A percentile compares a stretch with the other conserved stretches of the same genome.
These are phyloP conservation scores for Anguilla obscura DNA, from an alignment of 2,797 vertebrate genomes.

Conservation along the genomic window DNA sequence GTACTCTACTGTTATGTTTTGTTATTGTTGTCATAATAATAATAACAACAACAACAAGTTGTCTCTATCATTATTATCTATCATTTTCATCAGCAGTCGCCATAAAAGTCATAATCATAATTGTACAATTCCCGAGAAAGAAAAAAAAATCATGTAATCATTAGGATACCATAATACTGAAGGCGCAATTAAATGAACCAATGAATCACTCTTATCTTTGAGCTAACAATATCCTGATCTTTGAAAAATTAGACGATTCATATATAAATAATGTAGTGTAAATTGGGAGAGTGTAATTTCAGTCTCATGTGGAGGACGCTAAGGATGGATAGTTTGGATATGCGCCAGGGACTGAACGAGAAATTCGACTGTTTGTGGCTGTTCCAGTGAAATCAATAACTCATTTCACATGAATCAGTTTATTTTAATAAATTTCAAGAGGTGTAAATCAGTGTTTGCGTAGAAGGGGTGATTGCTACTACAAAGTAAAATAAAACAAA, in stretches of 20 bases:
- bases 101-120: not conserved
- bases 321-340: conserved; percentile 11
- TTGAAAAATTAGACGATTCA: conserved; percentile 11
- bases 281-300: conserved; percentile 50
- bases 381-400: conserved; percentile 4
- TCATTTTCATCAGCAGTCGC: too few species aligned
- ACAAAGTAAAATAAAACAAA: conserved; percentile 29
- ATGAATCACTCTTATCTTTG: not conserved
- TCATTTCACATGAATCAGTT: not conserved
- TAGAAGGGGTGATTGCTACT: conserved; percentile 22
- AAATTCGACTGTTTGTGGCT: not conserved
- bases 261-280: conserved; percentile 45
- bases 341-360: not conserved
- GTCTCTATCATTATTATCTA: too few species aligned
- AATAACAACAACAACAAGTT: not conserved
- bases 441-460: not conserved
- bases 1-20: not conserved
- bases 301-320: conserved; percentile 44
- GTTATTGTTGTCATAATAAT: not conserved
- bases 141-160: not conserved
- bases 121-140: not conserved
- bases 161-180: not conserved
- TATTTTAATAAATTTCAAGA: not conserved
- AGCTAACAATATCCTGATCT: not conserved
- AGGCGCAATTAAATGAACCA: not conserved